A percentile compares a stretch with the other conserved stretches of the same genome.
phyloP scores from a whole-genome alignment of 2,888 invertebrate species.

The Polydrusus cervinus region DNA sequence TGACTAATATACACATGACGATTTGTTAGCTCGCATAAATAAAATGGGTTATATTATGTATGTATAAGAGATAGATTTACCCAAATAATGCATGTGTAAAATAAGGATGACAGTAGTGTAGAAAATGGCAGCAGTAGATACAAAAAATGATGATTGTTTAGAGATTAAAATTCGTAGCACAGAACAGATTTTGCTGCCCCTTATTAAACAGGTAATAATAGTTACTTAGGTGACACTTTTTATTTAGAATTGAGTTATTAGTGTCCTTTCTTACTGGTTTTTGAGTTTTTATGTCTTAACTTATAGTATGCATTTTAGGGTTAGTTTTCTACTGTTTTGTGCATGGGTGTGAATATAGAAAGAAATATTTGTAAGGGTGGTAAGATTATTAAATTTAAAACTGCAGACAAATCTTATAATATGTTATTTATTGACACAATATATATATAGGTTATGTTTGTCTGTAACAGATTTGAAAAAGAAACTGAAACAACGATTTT shows the following conservation, averaged over 20 bases:
- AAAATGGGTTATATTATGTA: slow-evolving; percentile 62
- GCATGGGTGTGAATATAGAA: background rate
- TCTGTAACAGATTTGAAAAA: too few relatives aligned
- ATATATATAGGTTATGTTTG: background rate
- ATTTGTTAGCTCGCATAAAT: slow-evolving; percentile 48
- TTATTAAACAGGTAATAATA: slow-evolving; percentile 91
- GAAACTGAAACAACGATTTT: too few relatives aligned
- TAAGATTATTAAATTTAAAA: too few relatives aligned
- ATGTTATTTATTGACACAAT: background rate
- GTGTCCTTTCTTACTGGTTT: slow-evolving; percentile 21
- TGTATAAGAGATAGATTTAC: slow-evolving; percentile 58
- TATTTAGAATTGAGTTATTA: slow-evolving; percentile 24
- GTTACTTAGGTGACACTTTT: slow-evolving; percentile 41
- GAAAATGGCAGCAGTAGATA: slow-evolving; percentile 76
- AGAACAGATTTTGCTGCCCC: slow-evolving; percentile 93
- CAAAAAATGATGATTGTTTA: slow-evolving; percentile 76
- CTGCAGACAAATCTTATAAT: too few relatives aligned
- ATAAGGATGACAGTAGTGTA: slow-evolving; percentile 67
- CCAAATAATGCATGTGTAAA: slow-evolving; percentile 43
- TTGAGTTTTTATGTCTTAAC: background rate
- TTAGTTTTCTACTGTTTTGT: slow-evolving; percentile 12
- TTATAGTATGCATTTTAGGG: slow-evolving; percentile 6
- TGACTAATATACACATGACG: slow-evolving; percentile 60
- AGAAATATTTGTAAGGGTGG: background rate
- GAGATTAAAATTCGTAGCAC: slow-evolving; percentile 96